Evolutionary conservation across 2,888 invertebrate species (phyloP).

Genomic region (Hesperia comma): DNA sequence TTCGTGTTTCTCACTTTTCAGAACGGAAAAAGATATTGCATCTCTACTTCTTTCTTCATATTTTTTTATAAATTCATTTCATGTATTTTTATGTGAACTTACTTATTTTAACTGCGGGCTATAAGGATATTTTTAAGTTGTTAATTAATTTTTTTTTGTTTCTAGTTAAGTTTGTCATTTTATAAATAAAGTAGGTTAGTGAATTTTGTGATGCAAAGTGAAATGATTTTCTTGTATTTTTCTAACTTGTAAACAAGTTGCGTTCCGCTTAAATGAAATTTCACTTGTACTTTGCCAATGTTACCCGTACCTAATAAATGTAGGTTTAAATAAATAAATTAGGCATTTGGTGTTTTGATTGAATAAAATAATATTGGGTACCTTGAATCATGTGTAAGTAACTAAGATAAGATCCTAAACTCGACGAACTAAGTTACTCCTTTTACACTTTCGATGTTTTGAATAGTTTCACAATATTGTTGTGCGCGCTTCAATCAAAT

Average conservation of each 20-base stretch:
- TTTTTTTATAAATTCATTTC: neutral
- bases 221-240: conserved; percentile 23
- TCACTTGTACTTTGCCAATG: conserved; percentile 32
- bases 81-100: conserved; percentile 15
- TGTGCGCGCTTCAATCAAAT: too few species aligned
- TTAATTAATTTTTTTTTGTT: conserved; percentile 61
- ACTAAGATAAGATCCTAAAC: neutral
- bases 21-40: too few species aligned
- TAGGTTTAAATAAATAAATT: conserved; percentile 30
- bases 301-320: conserved; percentile 35
- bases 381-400: neutral
- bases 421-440: too few species aligned
- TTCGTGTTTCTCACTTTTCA: too few species aligned
- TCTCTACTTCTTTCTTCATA: neutral
- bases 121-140: conserved; percentile 50
- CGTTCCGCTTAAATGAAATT: conserved; percentile 20
- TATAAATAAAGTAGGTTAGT: conserved; percentile 50
- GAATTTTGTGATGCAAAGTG: conserved; percentile 48
- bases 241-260: conserved; percentile 30
- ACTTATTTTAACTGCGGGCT: conserved; percentile 39
- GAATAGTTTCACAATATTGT: too few species aligned
- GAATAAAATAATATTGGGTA: neutral
- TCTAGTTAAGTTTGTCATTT: conserved; percentile 71
- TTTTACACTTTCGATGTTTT: too few species aligned
- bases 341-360: conserved; percentile 11